Evolutionary conservation across 1,140 invertebrate genomes (phyloP).

Genomic region (Drosophila orosa): DNA sequence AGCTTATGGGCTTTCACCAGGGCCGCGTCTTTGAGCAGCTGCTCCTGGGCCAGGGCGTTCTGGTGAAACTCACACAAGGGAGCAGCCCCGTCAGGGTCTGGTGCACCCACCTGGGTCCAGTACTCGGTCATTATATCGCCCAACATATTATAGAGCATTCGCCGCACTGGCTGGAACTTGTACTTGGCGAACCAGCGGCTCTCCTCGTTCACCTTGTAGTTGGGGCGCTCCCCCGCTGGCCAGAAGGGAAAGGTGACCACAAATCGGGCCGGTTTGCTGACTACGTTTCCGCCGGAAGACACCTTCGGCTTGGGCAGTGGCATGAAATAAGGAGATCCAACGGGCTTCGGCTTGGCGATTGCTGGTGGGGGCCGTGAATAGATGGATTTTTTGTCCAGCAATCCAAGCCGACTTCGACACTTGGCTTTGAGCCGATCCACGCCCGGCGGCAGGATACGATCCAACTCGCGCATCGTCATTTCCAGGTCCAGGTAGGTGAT

Average conservation of each 20-base stretch:
- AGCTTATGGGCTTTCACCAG: conserved; percentile 24
- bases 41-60: conserved; percentile 3
- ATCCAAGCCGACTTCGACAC: neutral
- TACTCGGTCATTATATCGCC: conserved; percentile 23
- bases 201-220: conserved; percentile 23
- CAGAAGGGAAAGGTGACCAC: conserved; percentile 47
- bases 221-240: conserved; percentile 22
- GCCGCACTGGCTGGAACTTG: conserved; percentile 31
- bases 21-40: conserved; percentile 34
- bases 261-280: neutral
- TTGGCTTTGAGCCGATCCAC: neutral
- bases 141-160: conserved; percentile 13
- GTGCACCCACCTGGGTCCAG: conserved; percentile 2
- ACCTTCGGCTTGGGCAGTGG: conserved; percentile 13
- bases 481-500: conserved; percentile 37
- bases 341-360: neutral
- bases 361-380: neutral
- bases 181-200: conserved; percentile 46
- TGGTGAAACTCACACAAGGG: conserved; percentile 23
- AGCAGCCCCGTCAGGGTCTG: neutral
- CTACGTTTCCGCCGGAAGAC: neutral
- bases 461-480: conserved; percentile 42
- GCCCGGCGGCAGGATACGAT: conserved; percentile 38
- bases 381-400: neutral
- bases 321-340: conserved; percentile 30